phyloP scores from a whole-genome alignment of 1,140 invertebrate species.

The Anagrus nilaparvatae region DNA sequence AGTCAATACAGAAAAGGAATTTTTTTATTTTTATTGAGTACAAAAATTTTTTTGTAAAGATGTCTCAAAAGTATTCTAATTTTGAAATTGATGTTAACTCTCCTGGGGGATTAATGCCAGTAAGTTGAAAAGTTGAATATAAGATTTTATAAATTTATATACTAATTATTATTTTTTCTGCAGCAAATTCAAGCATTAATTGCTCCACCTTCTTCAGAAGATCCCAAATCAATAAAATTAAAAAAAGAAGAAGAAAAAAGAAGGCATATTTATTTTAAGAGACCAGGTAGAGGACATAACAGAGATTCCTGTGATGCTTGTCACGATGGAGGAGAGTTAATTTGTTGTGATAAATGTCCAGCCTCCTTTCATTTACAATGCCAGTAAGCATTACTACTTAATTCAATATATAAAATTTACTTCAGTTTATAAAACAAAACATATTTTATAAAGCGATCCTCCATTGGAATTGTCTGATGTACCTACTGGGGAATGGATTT shows the following conservation, averaged over 20 bases:
- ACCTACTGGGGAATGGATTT: constrained; percentile 84
- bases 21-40: neutral
- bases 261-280: constrained; percentile 73
- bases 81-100: constrained; percentile 50
- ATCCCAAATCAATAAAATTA: constrained; percentile 42
- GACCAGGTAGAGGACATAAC: constrained; percentile 83
- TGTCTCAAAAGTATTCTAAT: constrained; percentile 14
- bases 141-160: neutral
- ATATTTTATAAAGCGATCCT: constrained; percentile 58
- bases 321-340: constrained; percentile 85
- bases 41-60: neutral
- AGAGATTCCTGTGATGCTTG: constrained; percentile 88
- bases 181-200: constrained; percentile 83
- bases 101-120: constrained; percentile 57
- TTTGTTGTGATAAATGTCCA: constrained; percentile 91
- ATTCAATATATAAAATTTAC: neutral
- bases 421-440: neutral
- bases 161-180: constrained; percentile 16
- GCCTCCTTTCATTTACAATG: constrained; percentile 90
- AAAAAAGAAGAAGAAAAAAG: constrained; percentile 53
- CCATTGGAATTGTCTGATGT: constrained; percentile 80
- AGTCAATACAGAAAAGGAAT: neutral
- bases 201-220: constrained; percentile 71
- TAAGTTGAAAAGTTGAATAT: constrained; percentile 35
- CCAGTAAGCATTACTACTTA: constrained; percentile 65